Evolutionary conservation across 2,113 vertebrate genomes (phyloP).

Genomic region (Eublepharis macularius): DNA sequence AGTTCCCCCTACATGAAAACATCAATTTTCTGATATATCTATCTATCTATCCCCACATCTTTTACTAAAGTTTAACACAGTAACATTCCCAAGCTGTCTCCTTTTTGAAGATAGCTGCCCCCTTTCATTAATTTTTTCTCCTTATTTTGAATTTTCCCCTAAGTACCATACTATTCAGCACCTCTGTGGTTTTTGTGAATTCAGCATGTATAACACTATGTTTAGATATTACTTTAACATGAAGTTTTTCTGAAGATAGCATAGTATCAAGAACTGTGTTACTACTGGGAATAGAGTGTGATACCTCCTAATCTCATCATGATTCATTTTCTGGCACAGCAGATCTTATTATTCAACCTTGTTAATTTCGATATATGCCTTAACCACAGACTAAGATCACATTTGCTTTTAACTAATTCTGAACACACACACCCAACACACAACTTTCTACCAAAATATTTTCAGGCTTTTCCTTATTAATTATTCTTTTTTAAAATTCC

Average conservation of each 20-base stretch:
- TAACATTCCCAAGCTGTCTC: background rate
- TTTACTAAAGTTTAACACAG: background rate
- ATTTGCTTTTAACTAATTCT: background rate
- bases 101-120: too few relatives aligned
- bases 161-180: background rate
- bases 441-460: background rate
- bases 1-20: background rate
- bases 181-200: background rate
- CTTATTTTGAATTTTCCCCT: background rate
- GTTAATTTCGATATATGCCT: slow-evolving; percentile 1
- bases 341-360: background rate
- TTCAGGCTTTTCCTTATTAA: background rate
- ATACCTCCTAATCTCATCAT: background rate
- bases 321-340: background rate
- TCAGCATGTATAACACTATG: background rate
- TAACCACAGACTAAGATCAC: background rate
- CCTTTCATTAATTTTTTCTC: too few relatives aligned
- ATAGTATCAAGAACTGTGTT: background rate
- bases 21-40: too few relatives aligned
- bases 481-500: background rate
- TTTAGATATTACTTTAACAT: background rate
- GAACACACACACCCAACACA: background rate
- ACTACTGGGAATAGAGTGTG: background rate
- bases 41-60: too few relatives aligned
- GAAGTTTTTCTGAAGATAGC: background rate